Evolutionary conservation across 2,888 invertebrate species (phyloP), one percentile per base, ranked within the genome.

Genomic region (Fragum whitleyi): DNA sequence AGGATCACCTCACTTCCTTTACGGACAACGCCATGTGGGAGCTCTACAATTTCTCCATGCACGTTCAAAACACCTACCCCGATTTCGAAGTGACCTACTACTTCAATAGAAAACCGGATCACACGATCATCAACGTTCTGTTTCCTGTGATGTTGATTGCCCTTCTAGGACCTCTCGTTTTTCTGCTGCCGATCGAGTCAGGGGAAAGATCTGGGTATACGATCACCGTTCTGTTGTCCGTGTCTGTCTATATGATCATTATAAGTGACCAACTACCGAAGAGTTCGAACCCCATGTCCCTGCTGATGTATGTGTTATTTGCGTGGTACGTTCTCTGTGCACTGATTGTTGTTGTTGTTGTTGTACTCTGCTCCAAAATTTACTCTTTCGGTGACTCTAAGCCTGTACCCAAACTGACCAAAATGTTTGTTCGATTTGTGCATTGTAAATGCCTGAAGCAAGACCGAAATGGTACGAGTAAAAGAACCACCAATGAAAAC

Each of bases 1-100:
- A 32, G n/a, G 32, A 61, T 11, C 61, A 61, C 32, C n/a, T 61
- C 11, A 61, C 2, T 6, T 11, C 6, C 19, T 61, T 32, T 19
- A n/a, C 2, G n/a, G 61, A 32, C 19, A 61, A 61, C 26, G 61
- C 61, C 29, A 29, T 61, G 61, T 61, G 61, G 61, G 61, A 61
- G 28, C 32, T 61, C 32, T 61, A 61, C 19, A 61, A 61, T 26
- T 61, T 32, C 61, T 23, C 61, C 6, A 61, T 26, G 42, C 42
- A 65, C 42, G 23, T 42, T 21, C 65, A 65, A 42, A 2, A 11
- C 19, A 32, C 32, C 16, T 61, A 32, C 32, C 61, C 61, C 7
- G 61, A 61, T 61, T 61, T 28, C 32, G 19, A 19, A 32, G 42
- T 65, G 42, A 65, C 65, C 3, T 65, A 65, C 36, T n/a, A 65